Evolutionary conservation across 2,797 vertebrate genomes (phyloP).

Genomic region (Aselliscus stoliczkanus): DNA sequence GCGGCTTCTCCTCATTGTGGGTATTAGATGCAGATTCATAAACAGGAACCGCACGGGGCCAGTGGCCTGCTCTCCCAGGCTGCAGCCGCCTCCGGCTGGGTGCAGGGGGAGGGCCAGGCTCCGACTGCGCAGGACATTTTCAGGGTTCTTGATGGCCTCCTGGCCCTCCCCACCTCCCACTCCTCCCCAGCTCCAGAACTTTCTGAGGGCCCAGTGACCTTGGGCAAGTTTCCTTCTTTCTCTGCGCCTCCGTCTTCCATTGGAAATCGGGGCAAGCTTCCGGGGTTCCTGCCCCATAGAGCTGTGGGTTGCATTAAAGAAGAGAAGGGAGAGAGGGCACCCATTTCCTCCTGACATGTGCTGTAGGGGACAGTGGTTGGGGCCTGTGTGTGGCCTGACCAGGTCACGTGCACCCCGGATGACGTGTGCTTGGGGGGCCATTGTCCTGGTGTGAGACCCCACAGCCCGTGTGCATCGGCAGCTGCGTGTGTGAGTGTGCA

Average conservation of each 20-base stretch:
- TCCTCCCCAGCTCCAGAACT: not conserved
- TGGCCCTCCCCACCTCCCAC: rapidly evolving
- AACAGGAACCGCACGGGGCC: not conserved
- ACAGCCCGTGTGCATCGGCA: not conserved
- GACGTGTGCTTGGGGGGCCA: not conserved
- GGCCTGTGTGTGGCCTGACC: not conserved
- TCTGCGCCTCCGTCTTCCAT: not conserved
- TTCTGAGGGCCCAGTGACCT: slow-evolving; percentile 9
- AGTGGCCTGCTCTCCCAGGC: not conserved
- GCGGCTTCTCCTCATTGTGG: slow-evolving; percentile 52
- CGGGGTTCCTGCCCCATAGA: not conserved
- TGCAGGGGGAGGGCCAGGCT: not conserved
- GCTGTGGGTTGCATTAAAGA: not conserved
- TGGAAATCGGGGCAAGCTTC: not conserved
- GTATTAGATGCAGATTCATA: slow-evolving; percentile 38
- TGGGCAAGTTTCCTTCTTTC: not conserved
- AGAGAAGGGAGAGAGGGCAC: not conserved
- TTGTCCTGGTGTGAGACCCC: too few relatives aligned
- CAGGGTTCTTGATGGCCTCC: not conserved
- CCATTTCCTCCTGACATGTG: not conserved
- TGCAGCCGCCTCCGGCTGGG: rapidly evolving
- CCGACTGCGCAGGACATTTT: not conserved
- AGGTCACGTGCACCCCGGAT: not conserved
- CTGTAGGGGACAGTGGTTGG: rapidly evolving
- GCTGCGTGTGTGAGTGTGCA: too few relatives aligned